These are phyloP conservation scores for Drosophila koepferae DNA, from an alignment of 2,888 invertebrate species.

Conservation along the genomic window DNA sequence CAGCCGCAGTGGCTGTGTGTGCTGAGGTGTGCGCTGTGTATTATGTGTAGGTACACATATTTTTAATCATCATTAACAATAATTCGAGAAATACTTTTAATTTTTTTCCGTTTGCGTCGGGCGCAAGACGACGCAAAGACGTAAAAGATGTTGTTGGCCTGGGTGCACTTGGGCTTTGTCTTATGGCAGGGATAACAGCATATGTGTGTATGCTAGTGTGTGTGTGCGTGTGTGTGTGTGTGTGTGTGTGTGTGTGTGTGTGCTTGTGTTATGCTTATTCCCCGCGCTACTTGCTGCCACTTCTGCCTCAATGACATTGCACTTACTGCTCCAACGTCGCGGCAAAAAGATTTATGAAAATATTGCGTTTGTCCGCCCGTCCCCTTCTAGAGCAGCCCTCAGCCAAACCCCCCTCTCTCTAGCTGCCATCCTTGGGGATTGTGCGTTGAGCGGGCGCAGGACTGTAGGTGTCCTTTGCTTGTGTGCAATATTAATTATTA, in stretches of 20 bases:
- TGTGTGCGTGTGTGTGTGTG: too few species aligned
- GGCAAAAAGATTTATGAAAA: slow-evolving; percentile 76
- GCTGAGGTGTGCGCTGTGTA: slow-evolving; percentile 59
- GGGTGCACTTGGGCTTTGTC: slow-evolving; percentile 45
- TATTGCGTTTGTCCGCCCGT: slow-evolving; percentile 52
- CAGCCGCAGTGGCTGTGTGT: slow-evolving; percentile 29
- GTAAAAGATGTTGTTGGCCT: slow-evolving; percentile 34
- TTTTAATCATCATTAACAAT: slow-evolving; percentile 84
- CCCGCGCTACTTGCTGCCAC: slow-evolving; percentile 64
- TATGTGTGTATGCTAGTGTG: slow-evolving; percentile 2
- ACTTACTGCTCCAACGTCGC: slow-evolving; percentile 64
- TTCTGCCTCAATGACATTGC: slow-evolving; percentile 76
- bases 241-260: slow-evolving; percentile 29
- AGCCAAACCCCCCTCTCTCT: not conserved
- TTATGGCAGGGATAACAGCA: slow-evolving; percentile 33
- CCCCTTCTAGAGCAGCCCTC: slow-evolving; percentile 1
- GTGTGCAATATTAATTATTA: slow-evolving; percentile 82
- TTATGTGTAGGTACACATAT: slow-evolving; percentile 73
- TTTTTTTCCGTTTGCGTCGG: slow-evolving; percentile 50
- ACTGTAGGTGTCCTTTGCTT: slow-evolving; percentile 52
- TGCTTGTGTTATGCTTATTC: slow-evolving; percentile 44
- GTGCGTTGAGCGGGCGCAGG: not conserved
- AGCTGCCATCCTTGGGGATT: slow-evolving; percentile 42
- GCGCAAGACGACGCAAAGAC: slow-evolving; percentile 45
- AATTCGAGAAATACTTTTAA: slow-evolving; percentile 83